Conservation (phyloP, 1,140 invertebrate species). For the Brachionus rubens region DNA sequence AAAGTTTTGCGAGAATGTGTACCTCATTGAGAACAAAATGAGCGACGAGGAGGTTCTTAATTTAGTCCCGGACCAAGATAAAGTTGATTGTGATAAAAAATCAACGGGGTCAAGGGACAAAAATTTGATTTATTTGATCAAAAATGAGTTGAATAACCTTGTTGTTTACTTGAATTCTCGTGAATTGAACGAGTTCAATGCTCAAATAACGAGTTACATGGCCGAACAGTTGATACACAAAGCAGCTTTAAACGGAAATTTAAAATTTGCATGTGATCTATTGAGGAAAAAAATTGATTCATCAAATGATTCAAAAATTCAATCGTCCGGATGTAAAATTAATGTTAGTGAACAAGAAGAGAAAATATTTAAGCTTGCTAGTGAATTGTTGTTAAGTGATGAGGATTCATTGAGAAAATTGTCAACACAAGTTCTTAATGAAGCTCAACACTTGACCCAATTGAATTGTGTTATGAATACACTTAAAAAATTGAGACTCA, state of each 20-base stretch:
- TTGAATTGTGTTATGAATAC: slow-evolving; percentile 30
- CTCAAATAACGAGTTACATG: slow-evolving; percentile 6
- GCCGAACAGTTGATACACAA: slow-evolving; percentile 43
- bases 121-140: not conserved
- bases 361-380: slow-evolving; percentile 26
- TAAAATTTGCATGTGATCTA: slow-evolving; percentile 37
- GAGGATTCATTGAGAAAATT: slow-evolving; percentile 32
- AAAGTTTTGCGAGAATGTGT: not conserved
- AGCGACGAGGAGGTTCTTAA: not conserved
- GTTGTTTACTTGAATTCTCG: not conserved
- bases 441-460: slow-evolving; percentile 24
- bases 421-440: slow-evolving; percentile 10
- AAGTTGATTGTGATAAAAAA: not conserved
- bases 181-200: not conserved
- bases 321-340: not conserved
- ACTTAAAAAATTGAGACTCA: slow-evolving; percentile 36
- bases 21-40: not conserved
- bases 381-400: slow-evolving; percentile 29
- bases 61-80: not conserved
- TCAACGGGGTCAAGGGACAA: not conserved
- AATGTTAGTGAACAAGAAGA: slow-evolving; percentile 31
- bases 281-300: not conserved
- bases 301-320: not conserved
- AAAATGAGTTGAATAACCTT: slow-evolving; percentile 1
- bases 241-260: slow-evolving; percentile 2